phyloP scores from a whole-genome alignment of 2,113 vertebrate species.

The Paedocypris sp. region DNA sequence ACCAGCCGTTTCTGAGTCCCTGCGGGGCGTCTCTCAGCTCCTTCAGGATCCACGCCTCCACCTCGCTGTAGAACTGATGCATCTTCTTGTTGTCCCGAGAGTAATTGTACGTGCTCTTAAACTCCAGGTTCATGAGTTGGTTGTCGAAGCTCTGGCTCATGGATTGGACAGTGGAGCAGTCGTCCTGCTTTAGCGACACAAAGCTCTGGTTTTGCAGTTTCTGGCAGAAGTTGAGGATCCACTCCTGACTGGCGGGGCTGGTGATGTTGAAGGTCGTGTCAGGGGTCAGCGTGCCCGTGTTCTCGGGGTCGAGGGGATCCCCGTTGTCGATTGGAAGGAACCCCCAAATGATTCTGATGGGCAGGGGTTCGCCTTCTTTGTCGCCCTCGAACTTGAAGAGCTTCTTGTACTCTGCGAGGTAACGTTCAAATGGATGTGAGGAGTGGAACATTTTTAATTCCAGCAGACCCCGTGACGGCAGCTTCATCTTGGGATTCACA shows the following conservation, averaged over 20 bases:
- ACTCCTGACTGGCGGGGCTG: slow-evolving; percentile 82
- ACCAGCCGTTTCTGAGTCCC: slow-evolving; percentile 85
- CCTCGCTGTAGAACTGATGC: slow-evolving; percentile 87
- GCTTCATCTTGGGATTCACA: slow-evolving; percentile 91
- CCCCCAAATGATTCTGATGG: slow-evolving; percentile 93
- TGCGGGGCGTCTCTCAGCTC: slow-evolving; percentile 79
- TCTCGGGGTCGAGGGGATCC: slow-evolving; percentile 89
- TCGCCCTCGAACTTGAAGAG: slow-evolving; percentile 97
- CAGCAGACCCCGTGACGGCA: slow-evolving; percentile 82
- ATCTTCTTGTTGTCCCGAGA: slow-evolving; percentile 94
- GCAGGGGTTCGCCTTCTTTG: slow-evolving; percentile 92
- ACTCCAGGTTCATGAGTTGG: slow-evolving; percentile 93
- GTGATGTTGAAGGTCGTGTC: slow-evolving; percentile 84
- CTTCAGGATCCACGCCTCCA: slow-evolving; percentile 79
- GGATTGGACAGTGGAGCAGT: slow-evolving; percentile 97
- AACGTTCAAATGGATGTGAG: slow-evolving; percentile 92
- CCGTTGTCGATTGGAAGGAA: slow-evolving; percentile 82
- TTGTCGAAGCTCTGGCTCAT: slow-evolving; percentile 93
- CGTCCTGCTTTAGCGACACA: slow-evolving; percentile 81
- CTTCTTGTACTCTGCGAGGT: slow-evolving; percentile 88
- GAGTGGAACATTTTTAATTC: slow-evolving; percentile 94
- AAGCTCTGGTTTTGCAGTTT: slow-evolving; percentile 93
- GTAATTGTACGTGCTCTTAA: slow-evolving; percentile 91
- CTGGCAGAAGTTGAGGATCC: slow-evolving; percentile 95
- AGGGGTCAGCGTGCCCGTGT: slow-evolving; percentile 81